Conservation (phyloP, 2,797 vertebrate species). For the Rachycentron canadum region DNA sequence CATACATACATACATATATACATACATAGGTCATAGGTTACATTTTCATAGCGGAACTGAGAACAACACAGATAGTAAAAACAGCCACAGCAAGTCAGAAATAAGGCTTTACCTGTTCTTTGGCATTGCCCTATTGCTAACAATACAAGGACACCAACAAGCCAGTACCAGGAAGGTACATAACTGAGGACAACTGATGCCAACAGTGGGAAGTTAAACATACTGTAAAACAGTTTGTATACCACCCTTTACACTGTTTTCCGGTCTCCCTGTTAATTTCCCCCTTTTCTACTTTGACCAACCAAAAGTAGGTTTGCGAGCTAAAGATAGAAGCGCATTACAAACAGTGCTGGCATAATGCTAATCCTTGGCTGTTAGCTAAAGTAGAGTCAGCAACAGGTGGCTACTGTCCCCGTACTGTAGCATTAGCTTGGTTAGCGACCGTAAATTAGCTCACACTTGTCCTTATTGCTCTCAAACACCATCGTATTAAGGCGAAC, state of each 20-base stretch:
- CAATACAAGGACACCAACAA: neutral
- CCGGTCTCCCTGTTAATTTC: neutral
- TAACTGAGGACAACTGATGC: neutral
- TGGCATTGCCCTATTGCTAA: no score
- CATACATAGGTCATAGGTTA: neutral
- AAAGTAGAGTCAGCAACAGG: constrained; percentile 69
- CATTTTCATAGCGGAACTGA: neutral
- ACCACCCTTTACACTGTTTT: neutral
- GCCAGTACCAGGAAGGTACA: constrained; percentile 7
- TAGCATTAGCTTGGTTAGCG: constrained; percentile 57
- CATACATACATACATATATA: no score
- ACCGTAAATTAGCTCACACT: constrained; percentile 10
- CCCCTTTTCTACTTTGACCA: neutral
- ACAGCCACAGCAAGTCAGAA: neutral
- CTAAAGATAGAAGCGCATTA: constrained; percentile 33
- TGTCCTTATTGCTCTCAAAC: neutral
- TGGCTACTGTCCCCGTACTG: constrained; percentile 49
- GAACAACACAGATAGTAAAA: neutral
- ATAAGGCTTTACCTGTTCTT: no score
- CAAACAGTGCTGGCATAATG: constrained; percentile 25
- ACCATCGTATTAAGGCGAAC: accelerated
- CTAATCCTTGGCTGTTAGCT: constrained; percentile 58
- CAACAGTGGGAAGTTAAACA: neutral
- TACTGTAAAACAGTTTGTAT: neutral
- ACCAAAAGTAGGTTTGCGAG: neutral